Base-by-base conservation (phyloP, 2,113 vertebrate species). In the Pyxicephalus adspersus region DNA sequence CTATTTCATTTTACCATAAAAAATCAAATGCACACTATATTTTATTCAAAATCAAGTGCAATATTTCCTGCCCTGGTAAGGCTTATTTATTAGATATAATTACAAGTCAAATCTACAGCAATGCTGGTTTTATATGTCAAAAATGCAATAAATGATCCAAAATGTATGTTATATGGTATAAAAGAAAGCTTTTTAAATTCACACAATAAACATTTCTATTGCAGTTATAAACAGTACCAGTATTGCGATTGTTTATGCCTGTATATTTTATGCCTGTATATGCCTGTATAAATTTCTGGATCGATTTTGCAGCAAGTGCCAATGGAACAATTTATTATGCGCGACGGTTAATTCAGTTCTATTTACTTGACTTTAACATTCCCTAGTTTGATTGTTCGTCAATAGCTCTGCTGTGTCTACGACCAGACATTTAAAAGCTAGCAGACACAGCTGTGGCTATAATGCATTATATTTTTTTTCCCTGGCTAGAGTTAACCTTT, bases 281-380 rank as follows among this genome's bases (percentile, higher is more conserved):
- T 60, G 15, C 4, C 15, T 7, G 13, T 60, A 23, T 74, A 54
- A 58, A 58, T 58, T 60, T 38, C 55, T 74, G 6, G 34, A 74
- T 74, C 23, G 71, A 74, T 74, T 74, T 60, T 74, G 23, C 54
- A 74, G 22, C 71, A 74, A 60, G 71, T 60, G 71, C n/a, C 71
- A 54, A 74, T 60, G 31, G 52, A 57, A 31, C 52, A 23, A 73
- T 57, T 72, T 73, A 58, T 58, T 57, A 58, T 58, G 58, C n/a
- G 22, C 58, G 28, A 13, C 22, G 20, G 28, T 29, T 60, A 74
- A 74, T 74, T 28, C 22, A 60, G 58, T 74, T 74, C 55, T 74
- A n/a, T 60, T 74, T 60, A 31, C 57, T 26, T 57, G 22, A 60
- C 29, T 73, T 58, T 28, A 58, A 34, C 52, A 20, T 73, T 73